Percentiles rank a stretch among this genome's conserved stretches.
Evolutionary conservation across 2,888 invertebrate species (phyloP).

Genomic region (Orthosia incerta): DNA sequence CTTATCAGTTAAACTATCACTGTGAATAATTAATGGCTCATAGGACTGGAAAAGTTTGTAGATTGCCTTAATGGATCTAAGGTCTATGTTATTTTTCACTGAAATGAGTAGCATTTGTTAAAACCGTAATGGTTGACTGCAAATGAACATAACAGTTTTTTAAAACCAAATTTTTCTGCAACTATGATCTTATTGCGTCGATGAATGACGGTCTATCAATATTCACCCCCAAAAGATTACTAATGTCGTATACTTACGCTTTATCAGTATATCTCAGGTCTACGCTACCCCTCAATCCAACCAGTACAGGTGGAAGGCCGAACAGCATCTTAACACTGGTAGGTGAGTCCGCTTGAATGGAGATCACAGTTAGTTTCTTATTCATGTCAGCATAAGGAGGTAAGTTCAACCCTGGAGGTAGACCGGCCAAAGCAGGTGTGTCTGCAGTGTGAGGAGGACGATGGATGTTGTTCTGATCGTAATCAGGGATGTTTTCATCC

Average conservation of each 20-base stretch:
- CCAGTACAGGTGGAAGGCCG: constrained; percentile 95
- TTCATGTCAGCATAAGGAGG: constrained; percentile 82
- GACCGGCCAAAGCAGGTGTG: constrained; percentile 68
- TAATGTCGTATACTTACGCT: constrained; percentile 88
- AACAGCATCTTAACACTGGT: constrained; percentile 95
- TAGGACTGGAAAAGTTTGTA: not conserved
- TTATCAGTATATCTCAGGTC: constrained; percentile 96
- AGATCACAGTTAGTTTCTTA: constrained; percentile 89
- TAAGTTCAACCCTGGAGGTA: constrained; percentile 78
- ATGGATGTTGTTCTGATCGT: constrained; percentile 83
- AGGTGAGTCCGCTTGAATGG: constrained; percentile 94
- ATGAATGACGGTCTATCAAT: too few species aligned
- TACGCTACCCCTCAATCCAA: constrained; percentile 96
- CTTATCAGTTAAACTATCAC: not conserved
- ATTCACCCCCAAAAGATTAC: not conserved
- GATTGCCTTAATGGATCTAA: not conserved
- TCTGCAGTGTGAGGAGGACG: constrained; percentile 74
- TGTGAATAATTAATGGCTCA: not conserved
- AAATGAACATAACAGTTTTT: too few species aligned
- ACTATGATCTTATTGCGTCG: too few species aligned
- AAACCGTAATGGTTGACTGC: too few species aligned
- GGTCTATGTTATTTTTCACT: not conserved
- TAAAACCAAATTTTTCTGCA: too few species aligned
- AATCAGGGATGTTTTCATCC: constrained; percentile 79
- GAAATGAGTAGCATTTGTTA: too few species aligned